Conservation (phyloP, 2,113 vertebrate species). For the Mugil cephalus region DNA sequence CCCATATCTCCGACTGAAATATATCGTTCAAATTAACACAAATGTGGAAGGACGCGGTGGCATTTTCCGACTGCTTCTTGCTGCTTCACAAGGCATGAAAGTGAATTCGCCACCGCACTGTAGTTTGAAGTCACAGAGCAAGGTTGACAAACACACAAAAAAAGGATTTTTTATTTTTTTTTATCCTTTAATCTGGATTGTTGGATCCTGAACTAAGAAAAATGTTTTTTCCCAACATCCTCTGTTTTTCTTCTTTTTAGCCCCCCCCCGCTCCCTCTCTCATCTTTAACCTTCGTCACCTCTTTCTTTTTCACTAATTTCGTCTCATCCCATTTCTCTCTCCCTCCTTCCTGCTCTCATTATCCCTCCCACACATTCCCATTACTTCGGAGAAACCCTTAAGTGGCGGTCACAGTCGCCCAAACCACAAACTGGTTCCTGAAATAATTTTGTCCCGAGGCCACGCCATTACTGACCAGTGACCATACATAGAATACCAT, state of each 20-base stretch:
- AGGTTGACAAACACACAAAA: conserved; percentile 27
- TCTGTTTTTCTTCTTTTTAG: neutral
- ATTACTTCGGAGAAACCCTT: conserved; percentile 44
- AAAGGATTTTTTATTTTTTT: conserved; percentile 12
- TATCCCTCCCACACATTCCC: conserved; percentile 66
- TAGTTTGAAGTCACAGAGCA: conserved; percentile 41
- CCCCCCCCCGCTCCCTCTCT: conserved; percentile 3
- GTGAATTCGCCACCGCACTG: conserved; percentile 43
- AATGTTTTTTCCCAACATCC: neutral
- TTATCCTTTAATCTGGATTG: neutral
- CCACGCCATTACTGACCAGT: conserved; percentile 53
- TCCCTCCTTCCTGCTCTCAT: conserved; percentile 21
- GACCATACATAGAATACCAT: conserved; percentile 55
- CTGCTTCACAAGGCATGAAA: conserved; percentile 62
- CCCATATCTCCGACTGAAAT: conserved; percentile 73
- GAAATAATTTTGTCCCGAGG: conserved; percentile 50
- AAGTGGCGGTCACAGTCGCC: conserved; percentile 51
- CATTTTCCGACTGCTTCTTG: conserved; percentile 24
- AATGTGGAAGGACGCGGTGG: conserved; percentile 30
- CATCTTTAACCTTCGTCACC: conserved; percentile 43
- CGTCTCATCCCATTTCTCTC: conserved; percentile 35
- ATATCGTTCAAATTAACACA: conserved; percentile 71
- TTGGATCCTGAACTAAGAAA: neutral
- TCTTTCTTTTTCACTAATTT: conserved; percentile 61
- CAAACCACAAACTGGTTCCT: conserved; percentile 60